These are phyloP conservation scores for Biston stratarius DNA, from an alignment of 2,888 invertebrate species.

Conservation along the genomic window DNA sequence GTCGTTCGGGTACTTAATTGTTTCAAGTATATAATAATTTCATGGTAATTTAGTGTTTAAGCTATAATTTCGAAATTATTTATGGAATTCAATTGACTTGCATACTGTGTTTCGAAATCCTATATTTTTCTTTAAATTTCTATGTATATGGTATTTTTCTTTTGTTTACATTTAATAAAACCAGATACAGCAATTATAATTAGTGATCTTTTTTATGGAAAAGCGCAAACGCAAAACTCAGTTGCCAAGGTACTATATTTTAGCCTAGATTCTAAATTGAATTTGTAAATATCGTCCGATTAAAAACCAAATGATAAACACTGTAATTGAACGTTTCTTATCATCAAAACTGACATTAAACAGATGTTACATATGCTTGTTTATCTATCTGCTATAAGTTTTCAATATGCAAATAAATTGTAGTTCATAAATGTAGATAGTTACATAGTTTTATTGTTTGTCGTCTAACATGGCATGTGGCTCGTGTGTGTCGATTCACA, in stretches of 20 bases:
- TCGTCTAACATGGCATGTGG: not conserved
- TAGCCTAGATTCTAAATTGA: too few species aligned
- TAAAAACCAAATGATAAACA: not conserved
- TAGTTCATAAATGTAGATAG: not conserved
- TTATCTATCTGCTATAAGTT: not conserved
- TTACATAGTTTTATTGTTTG: not conserved
- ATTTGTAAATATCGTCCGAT: too few species aligned
- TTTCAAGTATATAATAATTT: conserved; percentile 4
- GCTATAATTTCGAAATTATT: not conserved
- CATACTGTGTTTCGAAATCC: too few species aligned
- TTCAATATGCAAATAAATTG: not conserved
- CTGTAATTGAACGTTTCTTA: not conserved
- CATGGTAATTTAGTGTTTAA: not conserved
- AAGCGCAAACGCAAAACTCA: too few species aligned
- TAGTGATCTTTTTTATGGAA: too few species aligned
- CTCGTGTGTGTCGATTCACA: too few species aligned
- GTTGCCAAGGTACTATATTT: too few species aligned
- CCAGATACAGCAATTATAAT: too few species aligned
- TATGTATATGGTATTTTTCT: too few species aligned
- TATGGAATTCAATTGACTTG: too few species aligned
- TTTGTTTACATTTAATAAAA: too few species aligned
- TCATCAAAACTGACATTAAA: not conserved
- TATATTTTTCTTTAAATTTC: too few species aligned
- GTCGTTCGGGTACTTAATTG: conserved; percentile 3
- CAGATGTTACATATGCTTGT: not conserved